These are phyloP conservation scores for Clarias magur DNA, from an alignment of 2,113 vertebrate genomes.

Conservation along the genomic window DNA sequence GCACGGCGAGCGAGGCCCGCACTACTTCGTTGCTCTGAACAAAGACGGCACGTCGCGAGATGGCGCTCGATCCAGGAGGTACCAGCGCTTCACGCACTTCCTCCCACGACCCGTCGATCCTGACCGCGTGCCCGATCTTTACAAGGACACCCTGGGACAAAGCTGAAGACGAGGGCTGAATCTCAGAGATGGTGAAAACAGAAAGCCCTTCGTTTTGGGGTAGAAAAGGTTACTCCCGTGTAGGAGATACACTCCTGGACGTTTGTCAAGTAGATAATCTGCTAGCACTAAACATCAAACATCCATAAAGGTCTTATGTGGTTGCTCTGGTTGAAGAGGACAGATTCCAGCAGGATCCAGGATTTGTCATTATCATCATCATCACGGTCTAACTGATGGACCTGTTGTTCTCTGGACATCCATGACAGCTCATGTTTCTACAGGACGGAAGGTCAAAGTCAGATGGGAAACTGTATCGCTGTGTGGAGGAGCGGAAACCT, in stretches of 20 bases:
- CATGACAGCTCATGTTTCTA: background rate
- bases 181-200: background rate
- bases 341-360: background rate
- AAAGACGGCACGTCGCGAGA: constrained; percentile 93
- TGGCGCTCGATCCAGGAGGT: constrained; percentile 91
- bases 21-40: constrained; percentile 95
- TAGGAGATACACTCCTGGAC: constrained; percentile 1
- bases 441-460: background rate
- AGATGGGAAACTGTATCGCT: background rate
- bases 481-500: background rate
- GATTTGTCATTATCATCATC: background rate
- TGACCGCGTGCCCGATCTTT: constrained; percentile 95
- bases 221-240: background rate
- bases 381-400: background rate
- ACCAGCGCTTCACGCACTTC: constrained; percentile 99
- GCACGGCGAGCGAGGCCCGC: constrained; percentile 89
- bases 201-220: background rate
- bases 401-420: background rate
- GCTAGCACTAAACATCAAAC: background rate
- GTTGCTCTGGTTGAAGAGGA: background rate
- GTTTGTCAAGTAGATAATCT: constrained; percentile 1
- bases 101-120: constrained; percentile 97
- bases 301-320: too few relatives aligned
- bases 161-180: constrained; percentile 79
- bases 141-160: constrained; percentile 96